Conservation (phyloP, 2,113 vertebrate species). For the Emberiza fucata region DNA sequence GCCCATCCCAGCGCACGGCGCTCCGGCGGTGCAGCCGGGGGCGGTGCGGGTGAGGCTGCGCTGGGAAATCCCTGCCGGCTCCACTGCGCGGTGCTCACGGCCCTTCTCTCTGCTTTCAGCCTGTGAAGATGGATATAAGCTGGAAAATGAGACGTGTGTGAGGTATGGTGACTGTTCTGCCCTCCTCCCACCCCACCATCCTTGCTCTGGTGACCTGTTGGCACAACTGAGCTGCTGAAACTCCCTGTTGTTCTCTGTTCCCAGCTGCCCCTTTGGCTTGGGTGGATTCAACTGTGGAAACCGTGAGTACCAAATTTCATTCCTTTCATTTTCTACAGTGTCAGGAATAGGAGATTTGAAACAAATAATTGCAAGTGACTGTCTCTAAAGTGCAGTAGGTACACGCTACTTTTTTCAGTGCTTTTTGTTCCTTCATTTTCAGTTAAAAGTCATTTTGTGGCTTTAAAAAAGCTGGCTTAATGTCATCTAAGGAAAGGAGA, state of each 20-base stretch:
- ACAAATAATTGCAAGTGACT: not conserved
- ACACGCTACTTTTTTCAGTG: accelerated
- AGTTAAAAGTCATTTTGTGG: not conserved
- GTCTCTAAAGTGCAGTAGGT: not conserved
- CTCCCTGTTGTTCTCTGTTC: constrained; percentile 54
- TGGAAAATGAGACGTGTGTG: constrained; percentile 88
- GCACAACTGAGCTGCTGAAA: not conserved
- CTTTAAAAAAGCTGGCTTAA: not conserved
- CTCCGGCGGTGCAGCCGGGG: not conserved
- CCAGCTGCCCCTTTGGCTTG: constrained; percentile 92
- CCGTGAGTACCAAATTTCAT: constrained; percentile 77
- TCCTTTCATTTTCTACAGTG: not conserved
- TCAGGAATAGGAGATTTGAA: not conserved
- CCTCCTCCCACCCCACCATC: not conserved
- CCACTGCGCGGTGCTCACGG: not conserved
- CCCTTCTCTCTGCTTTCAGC: constrained; percentile 72
- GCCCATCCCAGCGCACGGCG: accelerated
- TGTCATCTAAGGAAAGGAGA: not conserved
- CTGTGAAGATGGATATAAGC: constrained; percentile 89
- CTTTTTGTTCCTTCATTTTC: not conserved
- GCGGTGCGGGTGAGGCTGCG: not conserved
- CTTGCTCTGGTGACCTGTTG: not conserved
- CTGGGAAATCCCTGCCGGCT: not conserved
- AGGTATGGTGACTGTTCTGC: constrained; percentile 75
- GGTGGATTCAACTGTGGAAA: constrained; percentile 97